Evolutionary conservation across 1,140 invertebrate genomes (phyloP), one percentile per base, ranked within the genome.

Genomic region (Dinoponera quadriceps): DNA sequence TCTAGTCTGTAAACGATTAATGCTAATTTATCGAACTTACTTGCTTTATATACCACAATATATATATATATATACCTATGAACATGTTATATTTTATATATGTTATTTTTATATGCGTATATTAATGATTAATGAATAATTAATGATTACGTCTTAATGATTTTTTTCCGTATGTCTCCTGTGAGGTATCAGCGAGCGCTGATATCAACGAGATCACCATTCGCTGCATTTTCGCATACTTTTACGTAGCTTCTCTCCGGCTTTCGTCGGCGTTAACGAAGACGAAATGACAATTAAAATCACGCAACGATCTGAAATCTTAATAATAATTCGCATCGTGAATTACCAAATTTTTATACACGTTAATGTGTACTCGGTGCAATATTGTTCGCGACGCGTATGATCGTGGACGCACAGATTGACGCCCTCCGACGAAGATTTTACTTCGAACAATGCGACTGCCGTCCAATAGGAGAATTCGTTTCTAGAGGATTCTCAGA

Each of bases 1-100:
- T 87, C 86, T 88, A 88, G 86, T 87, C 86, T 88, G 20, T 84
- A 81, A 87, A 87, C 14, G 4, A 84, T 87, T 81, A 71, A 72
- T 33, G n/a, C 51, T 87, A 74, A 84, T 55, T 74, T 87, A 88
- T 51, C 66, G 29, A 68, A 51, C 69, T 73, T 80, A 77, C 25
- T 22, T 69, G 54, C 66, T 73, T 75, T 51, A 3, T 51, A 3
- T 55, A 5, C 62, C 33, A 55, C 1, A n/a, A 82, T 68, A 73
- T 71, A 77, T 55, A n/a, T 55, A 55, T 55, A 55, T 33, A 33
- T 33, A 33, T 33, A 33, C 5, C 4, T 44, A 44, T 44, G 11
- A 3, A 44, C 38, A 44, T 11, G 9, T 73, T 80, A 68, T 82
- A 82, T 74, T 63, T 83, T 73, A 73, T 54, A 44, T 57, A 29